Base-by-base conservation (phyloP, 2,797 vertebrate genomes). In the Pseudochirops cupreus region DNA sequence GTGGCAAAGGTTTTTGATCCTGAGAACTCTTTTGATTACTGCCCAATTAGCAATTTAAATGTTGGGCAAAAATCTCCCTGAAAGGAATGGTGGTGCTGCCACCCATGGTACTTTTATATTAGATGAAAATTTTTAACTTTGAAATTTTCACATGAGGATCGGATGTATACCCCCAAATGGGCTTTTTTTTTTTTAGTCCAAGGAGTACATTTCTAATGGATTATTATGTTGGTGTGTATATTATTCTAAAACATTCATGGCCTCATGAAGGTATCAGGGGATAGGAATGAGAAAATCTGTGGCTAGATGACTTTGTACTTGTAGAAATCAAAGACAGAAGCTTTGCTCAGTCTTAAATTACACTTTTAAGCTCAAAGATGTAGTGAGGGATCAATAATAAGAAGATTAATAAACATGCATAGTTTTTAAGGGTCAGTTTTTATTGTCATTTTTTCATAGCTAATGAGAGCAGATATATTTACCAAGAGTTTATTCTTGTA, bases 231-330 rank as follows among this genome's bases (percentile, higher is more conserved):
- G 29, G 95, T 95, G 93, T 46, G 5, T 92, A 92, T 95, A 96
- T 97, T 97, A 97, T 98, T 97, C 93, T 96, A 98, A 98, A 98
- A 96, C 58, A 52, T 1, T 39, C 1, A 50, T 46, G 89, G 95
- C 10, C 94, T 96, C 24, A 59, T 91, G n/a, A 92, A 93, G n/a
- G 94, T 21, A 91, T 56, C 94, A 6, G 56, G 14, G 67, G 31
- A 91, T 92, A 33, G 13, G 74, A 39, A 82, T 58, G 9, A 93
- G 91, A 31, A 59, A n/a, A 10, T 52, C 57, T 62, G 90, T n/a
- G 93, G 29, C 12, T 94, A 82, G 18, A 21, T 94, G 90, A 56
- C 16, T 3, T 13, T 92, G 3, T 91, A 3, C 24, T 95, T 56
- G 50, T 16, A 94, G 16, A 93, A 91, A 89, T 92, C 54, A 56